phyloP scores from a whole-genome alignment of 64 coral and sea anemone species.

The Stichodactyla mertensii region DNA sequence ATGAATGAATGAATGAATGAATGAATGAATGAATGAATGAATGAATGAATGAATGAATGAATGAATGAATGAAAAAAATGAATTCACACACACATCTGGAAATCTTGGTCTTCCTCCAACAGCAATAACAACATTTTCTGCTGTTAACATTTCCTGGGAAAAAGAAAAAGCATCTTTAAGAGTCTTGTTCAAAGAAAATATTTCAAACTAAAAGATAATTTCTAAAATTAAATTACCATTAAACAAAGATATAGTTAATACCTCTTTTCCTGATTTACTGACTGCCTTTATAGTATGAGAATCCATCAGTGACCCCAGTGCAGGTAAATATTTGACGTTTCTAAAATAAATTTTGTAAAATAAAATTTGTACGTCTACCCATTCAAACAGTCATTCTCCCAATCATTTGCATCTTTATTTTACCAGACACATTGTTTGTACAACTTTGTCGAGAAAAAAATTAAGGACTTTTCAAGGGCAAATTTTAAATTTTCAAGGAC shows the following conservation, averaged over 20 bases:
- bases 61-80: neutral
- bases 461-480: no score
- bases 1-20: no score
- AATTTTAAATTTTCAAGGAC: no score
- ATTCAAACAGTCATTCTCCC: no score
- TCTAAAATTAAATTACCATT: no score
- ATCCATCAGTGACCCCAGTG: constrained; percentile 68
- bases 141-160: constrained; percentile 58
- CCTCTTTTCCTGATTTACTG: constrained; percentile 73
- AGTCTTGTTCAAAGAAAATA: neutral
- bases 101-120: constrained; percentile 91
- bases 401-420: no score
- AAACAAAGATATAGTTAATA: neutral
- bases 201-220: no score
- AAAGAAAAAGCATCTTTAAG: neutral
- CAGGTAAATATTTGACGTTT: constrained; percentile 82
- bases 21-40: no score
- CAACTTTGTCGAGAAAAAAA: no score
- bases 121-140: constrained; percentile 94
- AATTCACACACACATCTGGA: constrained; percentile 68
- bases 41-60: no score
- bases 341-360: constrained; percentile 19
- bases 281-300: constrained; percentile 80
- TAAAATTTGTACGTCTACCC: no score
- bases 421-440: no score